phyloP scores from a whole-genome alignment of 2,797 vertebrate species.

The Orestias chungarensis region DNA sequence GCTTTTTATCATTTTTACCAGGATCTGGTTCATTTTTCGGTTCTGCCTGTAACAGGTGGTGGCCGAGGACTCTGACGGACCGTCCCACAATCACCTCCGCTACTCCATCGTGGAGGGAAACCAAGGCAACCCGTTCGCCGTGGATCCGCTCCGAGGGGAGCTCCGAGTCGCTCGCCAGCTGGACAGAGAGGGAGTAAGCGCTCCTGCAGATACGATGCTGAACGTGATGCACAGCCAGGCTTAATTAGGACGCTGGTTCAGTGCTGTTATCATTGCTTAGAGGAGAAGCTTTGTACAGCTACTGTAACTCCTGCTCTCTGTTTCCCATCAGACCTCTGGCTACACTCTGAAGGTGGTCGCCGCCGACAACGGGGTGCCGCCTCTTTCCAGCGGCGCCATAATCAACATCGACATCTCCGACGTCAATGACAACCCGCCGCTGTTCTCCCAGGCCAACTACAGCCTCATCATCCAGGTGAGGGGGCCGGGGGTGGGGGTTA shows the following conservation, averaged over 20 bases:
- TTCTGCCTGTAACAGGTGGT: conserved; percentile 81
- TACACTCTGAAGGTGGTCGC: conserved; percentile 92
- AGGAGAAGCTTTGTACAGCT: conserved; percentile 44
- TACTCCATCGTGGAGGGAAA: conserved; percentile 92
- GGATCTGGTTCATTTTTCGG: not conserved
- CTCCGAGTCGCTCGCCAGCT: conserved; percentile 91
- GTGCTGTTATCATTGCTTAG: conserved; percentile 55
- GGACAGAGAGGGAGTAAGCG: conserved; percentile 91
- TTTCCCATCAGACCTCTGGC: conserved; percentile 88
- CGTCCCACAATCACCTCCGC: conserved; percentile 85
- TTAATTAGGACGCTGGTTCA: conserved; percentile 60
- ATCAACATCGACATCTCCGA: conserved; percentile 98
- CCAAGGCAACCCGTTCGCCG: conserved; percentile 91
- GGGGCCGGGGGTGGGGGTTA: not conserved
- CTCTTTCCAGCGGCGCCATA: conserved; percentile 83
- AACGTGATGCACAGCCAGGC: conserved; percentile 53
- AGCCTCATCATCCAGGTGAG: conserved; percentile 95
- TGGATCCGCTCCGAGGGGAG: conserved; percentile 89
- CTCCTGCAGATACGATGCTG: conserved; percentile 40
- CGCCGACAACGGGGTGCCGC: conserved; percentile 87
- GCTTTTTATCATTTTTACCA: too few species aligned
- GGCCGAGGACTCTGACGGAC: conserved; percentile 94
- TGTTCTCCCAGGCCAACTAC: conserved; percentile 95
- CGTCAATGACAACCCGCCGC: conserved; percentile 94
- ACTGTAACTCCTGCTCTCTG: conserved; percentile 37